Percentiles rank a stretch among this genome's conserved stretches.
phyloP scores from a whole-genome alignment of 1,140 invertebrate species.

The Neodiprion virginianus region DNA sequence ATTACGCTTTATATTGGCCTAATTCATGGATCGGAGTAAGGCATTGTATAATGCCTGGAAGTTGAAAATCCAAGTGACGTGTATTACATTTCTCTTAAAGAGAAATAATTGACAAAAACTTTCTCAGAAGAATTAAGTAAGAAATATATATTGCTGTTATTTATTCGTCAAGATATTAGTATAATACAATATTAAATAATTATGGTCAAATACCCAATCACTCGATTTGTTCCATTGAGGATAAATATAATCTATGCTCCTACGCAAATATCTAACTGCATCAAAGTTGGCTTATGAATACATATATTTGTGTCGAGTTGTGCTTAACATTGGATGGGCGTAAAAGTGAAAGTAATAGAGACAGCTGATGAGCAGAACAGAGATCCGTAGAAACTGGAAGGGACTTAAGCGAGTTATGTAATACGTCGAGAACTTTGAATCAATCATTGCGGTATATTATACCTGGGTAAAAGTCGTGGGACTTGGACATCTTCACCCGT shows the following conservation, averaged over 20 bases:
- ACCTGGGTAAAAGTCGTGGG: constrained; percentile 98
- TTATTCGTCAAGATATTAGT: background rate
- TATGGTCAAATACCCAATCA: background rate
- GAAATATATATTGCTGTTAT: background rate
- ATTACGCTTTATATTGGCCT: background rate
- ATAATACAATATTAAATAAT: background rate
- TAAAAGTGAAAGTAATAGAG: constrained; percentile 4
- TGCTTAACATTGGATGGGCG: background rate
- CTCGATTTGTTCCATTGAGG: background rate
- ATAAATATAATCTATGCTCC: background rate
- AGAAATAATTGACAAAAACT: background rate
- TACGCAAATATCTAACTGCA: background rate
- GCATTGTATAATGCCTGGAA: too few relatives aligned
- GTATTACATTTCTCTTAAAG: too few relatives aligned
- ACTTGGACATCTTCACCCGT: constrained; percentile 97
- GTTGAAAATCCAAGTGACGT: too few relatives aligned
- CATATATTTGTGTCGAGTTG: background rate
- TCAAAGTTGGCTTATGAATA: background rate
- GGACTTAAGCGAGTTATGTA: background rate
- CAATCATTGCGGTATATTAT: constrained; percentile 42
- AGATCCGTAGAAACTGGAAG: background rate
- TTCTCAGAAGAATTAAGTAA: background rate
- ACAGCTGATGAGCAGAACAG: background rate
- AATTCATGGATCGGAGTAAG: too few relatives aligned
- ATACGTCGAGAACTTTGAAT: background rate